Conservation (phyloP, 2,888 invertebrate species). For the Vanessa cardui region DNA sequence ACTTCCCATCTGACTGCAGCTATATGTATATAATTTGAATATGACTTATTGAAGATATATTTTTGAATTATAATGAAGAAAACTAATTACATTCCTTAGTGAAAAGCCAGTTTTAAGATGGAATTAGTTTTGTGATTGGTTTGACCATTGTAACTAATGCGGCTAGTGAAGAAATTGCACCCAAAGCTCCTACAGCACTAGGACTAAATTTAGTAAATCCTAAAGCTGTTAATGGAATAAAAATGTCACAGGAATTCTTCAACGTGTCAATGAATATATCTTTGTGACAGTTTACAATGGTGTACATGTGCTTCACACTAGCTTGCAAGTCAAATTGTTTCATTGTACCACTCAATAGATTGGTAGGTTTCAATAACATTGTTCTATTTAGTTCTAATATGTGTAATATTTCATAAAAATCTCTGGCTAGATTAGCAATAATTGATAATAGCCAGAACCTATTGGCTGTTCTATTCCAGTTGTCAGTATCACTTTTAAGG, state of each 20-base stretch:
- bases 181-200: slow-evolving; percentile 89
- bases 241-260: slow-evolving; percentile 93
- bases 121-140: slow-evolving; percentile 89
- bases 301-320: slow-evolving; percentile 58
- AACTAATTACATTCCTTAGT: no score
- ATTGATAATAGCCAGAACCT: slow-evolving; percentile 94
- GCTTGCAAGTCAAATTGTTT: slow-evolving; percentile 53
- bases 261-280: slow-evolving; percentile 91
- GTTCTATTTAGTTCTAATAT: slow-evolving; percentile 80
- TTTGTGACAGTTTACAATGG: slow-evolving; percentile 72
- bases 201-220: slow-evolving; percentile 91
- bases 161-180: slow-evolving; percentile 90
- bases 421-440: slow-evolving; percentile 89
- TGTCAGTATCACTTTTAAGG: slow-evolving; percentile 86
- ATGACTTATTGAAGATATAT: no score
- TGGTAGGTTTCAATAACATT: slow-evolving; percentile 69
- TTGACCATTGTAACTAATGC: slow-evolving; percentile 89
- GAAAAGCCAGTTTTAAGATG: slow-evolving; percentile 50
- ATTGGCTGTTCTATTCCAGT: slow-evolving; percentile 88
- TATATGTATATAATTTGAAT: no score
- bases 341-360: slow-evolving; percentile 59
- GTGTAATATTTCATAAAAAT: slow-evolving; percentile 91
- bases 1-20: no score
- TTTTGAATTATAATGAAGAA: no score
- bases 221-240: slow-evolving; percentile 92